phyloP scores from a whole-genome alignment of 1,140 invertebrate genomes.

The Camponotus floridanus region DNA sequence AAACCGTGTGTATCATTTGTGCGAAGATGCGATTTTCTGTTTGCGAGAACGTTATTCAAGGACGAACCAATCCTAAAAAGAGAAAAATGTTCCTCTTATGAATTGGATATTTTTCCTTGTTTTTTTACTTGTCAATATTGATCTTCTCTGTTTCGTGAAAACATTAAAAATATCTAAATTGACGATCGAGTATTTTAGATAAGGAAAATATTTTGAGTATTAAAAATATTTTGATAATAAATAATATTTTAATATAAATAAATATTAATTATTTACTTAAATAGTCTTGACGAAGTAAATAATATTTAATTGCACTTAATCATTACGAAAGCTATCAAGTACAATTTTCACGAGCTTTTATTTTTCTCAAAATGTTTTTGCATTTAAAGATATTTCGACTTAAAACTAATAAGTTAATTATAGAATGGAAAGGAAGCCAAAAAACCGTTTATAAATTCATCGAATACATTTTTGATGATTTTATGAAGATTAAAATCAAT shows the following conservation, averaged over 20 bases:
- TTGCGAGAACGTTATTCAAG: background rate
- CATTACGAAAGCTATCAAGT: background rate
- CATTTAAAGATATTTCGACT: background rate
- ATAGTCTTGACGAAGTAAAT: no score
- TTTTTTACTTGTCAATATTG: background rate
- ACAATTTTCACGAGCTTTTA: background rate
- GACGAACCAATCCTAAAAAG: background rate
- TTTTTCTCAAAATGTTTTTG: background rate
- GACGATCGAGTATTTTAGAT: slow-evolving; percentile 6
- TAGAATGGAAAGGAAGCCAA: background rate
- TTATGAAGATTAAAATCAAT: slow-evolving; percentile 11
- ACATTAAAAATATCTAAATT: background rate
- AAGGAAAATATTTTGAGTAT: background rate
- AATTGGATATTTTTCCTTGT: background rate
- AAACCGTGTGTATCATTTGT: slow-evolving; percentile 19
- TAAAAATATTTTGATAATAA: background rate
- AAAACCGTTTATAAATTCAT: background rate
- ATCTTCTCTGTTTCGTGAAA: background rate
- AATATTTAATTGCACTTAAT: background rate
- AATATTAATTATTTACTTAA: no score
- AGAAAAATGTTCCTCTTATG: background rate
- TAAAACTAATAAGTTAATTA: background rate
- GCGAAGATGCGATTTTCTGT: background rate
- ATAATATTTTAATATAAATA: no score
- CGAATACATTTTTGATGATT: background rate